Conservation (phyloP, 2,888 invertebrate genomes). For the Drosophila neonasuta region DNA sequence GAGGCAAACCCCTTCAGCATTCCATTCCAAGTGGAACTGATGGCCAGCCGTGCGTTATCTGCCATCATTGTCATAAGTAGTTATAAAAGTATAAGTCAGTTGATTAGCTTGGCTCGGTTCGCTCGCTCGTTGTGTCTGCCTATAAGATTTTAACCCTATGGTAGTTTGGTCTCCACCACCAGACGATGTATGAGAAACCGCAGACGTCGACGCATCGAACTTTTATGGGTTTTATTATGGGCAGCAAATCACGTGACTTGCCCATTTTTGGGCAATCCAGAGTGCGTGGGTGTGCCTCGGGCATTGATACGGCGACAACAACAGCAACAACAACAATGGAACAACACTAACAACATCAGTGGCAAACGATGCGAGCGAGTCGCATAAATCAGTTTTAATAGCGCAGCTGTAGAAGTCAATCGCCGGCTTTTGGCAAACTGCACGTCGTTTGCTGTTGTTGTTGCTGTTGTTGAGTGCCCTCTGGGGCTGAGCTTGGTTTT, state of each 20-base stretch:
- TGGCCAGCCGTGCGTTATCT: conserved; percentile 54
- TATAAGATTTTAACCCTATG: conserved; percentile 38
- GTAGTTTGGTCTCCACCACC: background rate
- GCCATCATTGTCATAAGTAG: conserved; percentile 47
- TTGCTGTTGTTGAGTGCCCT: conserved; percentile 12
- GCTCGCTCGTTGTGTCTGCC: background rate
- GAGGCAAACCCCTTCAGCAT: background rate
- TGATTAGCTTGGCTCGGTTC: conserved; percentile 24
- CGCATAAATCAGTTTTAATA: conserved; percentile 72
- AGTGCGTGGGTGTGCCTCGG: conserved; percentile 63
- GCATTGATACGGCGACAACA: conserved; percentile 33
- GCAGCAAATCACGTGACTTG: conserved; percentile 70
- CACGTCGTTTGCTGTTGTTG: conserved; percentile 29
- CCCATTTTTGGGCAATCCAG: conserved; percentile 62
- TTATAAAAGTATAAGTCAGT: conserved; percentile 41
- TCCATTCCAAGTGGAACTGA: conserved; percentile 2
- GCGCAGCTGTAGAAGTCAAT: conserved; percentile 65
- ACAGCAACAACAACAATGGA: background rate
- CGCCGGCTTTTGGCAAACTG: conserved; percentile 46
- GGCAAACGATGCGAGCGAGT: conserved; percentile 25
- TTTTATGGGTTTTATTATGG: conserved; percentile 62
- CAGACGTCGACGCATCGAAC: conserved; percentile 54
- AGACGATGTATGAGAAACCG: conserved; percentile 31
- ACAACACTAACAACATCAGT: background rate
- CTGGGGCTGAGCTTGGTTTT: conserved; percentile 35